Base-by-base conservation (phyloP, 1,140 invertebrate species). In the Drosophila insularis region DNA sequence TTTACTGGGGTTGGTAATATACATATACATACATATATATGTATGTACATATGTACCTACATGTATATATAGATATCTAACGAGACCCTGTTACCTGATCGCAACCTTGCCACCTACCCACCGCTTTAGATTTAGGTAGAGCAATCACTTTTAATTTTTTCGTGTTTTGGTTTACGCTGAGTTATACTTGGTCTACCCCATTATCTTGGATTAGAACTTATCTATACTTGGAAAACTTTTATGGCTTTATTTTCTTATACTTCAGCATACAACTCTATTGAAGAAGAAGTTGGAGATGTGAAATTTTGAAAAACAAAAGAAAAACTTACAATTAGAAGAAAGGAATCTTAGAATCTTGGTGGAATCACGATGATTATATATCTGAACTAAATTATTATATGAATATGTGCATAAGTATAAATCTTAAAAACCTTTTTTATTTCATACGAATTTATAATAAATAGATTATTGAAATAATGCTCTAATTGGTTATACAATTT, bases 1-100 rank as follows among this genome's bases (percentile, higher is more conserved):
- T 56, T 60, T 40, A 7, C 21, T 35, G 64, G 67, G 55, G 21
- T 62, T 59, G 58, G 46, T 81, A 81, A 19, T 21, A 50, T 10
- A 10, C 2, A 50, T 4, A 27, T 27, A 5, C 4, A 2, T 2
- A 10, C 7, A 46, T 19, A 19, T 19, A 3, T 19, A 27, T n/a
- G 17, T 21, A 50, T 19, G 1, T 46, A 14, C 1, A 43, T 35
- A 4, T 10, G 31, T 58, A 63, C 14, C 7, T 40, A 63, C 17
- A 32, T 23, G 5, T 27, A 27, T 27, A 27, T 6, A 6, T 27
- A 27, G 27, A 43, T 72, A 75, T 21, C 43, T 50, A 50, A 50
- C 43, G 43, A 50, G 43, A 50, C 43, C 43, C 17, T 50, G 17
- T 50, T 50, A 50, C 43, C 43, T 50, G 43, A 50, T 50, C 43